phyloP scores from a whole-genome alignment of 2,888 invertebrate genomes.

The Sinelater perroti region DNA sequence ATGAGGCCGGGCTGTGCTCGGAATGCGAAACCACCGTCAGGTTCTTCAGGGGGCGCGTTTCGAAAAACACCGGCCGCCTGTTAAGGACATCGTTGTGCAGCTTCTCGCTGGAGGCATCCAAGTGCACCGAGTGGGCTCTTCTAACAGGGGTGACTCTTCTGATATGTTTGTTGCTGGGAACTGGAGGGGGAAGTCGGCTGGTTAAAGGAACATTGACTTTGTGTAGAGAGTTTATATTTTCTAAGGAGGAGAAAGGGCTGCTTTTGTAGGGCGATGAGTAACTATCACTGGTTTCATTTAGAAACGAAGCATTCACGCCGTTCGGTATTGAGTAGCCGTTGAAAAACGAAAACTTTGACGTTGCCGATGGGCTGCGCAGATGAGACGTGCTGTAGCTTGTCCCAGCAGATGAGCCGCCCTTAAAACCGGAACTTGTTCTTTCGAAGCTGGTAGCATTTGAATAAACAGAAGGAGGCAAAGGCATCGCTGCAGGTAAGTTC shows the following conservation, averaged over 20 bases:
- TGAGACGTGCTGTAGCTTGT: constrained; percentile 2
- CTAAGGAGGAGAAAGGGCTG: not conserved
- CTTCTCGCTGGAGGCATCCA: constrained; percentile 39
- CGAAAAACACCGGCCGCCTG: constrained; percentile 49
- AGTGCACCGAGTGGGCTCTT: constrained; percentile 42
- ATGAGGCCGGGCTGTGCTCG: constrained; percentile 31
- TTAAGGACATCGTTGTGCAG: constrained; percentile 27
- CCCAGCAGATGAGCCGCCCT: constrained; percentile 1
- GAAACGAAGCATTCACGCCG: constrained; percentile 21
- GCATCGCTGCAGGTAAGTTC: constrained; percentile 31
- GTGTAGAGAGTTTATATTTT: no score
- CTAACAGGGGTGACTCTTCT: constrained; percentile 42
- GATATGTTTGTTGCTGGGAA: constrained; percentile 35
- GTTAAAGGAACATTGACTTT: constrained; percentile 9
- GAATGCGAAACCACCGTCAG: constrained; percentile 53
- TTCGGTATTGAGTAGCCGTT: constrained; percentile 25
- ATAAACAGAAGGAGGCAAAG: constrained; percentile 36
- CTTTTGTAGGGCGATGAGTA: not conserved
- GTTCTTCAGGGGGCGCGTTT: constrained; percentile 59
- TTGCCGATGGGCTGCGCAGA: constrained; percentile 11
- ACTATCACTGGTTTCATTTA: constrained; percentile 9
- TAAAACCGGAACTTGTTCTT: constrained; percentile 13
- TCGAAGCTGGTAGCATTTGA: constrained; percentile 17
- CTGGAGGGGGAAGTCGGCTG: constrained; percentile 32
- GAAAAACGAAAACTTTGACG: constrained; percentile 21